Evolutionary conservation across 2,888 invertebrate species (phyloP).

Genomic region (Xanthostigma xanthostigma): DNA sequence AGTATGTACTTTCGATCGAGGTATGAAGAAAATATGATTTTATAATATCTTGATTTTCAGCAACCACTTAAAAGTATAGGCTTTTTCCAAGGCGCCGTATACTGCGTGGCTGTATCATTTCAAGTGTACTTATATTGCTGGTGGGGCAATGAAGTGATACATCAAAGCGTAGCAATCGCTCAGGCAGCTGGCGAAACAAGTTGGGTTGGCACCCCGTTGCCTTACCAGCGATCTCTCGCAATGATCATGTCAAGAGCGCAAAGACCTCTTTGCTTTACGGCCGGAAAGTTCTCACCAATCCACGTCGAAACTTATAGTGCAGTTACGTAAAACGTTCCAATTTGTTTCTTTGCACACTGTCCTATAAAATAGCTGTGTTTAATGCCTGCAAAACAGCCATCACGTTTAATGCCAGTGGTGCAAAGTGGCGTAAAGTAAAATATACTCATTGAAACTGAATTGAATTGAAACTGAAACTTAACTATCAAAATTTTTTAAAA

Average conservation of each 20-base stretch:
- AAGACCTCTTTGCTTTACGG: constrained; percentile 13
- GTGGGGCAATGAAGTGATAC: constrained; percentile 15
- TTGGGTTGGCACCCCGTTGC: constrained; percentile 9
- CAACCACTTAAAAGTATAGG: constrained; percentile 9
- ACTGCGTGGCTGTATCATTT: constrained; percentile 13
- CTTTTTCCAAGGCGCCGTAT: constrained; percentile 12
- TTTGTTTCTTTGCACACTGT: neutral
- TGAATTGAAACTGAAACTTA: too few relatives aligned
- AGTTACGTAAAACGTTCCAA: constrained; percentile 3
- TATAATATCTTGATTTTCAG: constrained; percentile 7
- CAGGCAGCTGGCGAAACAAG: constrained; percentile 11
- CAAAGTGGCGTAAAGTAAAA: too few relatives aligned
- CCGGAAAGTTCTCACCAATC: constrained; percentile 15
- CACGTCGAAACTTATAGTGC: constrained; percentile 13
- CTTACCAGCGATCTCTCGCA: constrained; percentile 11
- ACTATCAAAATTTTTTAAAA: too few relatives aligned
- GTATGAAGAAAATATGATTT: too few relatives aligned
- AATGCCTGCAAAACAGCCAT: too few relatives aligned
- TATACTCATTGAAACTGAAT: too few relatives aligned
- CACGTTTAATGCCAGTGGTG: too few relatives aligned
- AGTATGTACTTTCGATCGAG: too few relatives aligned
- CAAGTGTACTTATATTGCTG: constrained; percentile 16
- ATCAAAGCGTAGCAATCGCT: constrained; percentile 12
- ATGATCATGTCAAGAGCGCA: constrained; percentile 14
- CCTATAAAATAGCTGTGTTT: too few relatives aligned